Conservation (phyloP, 2,113 vertebrate genomes). For the Odobenus rosmarus region DNA sequence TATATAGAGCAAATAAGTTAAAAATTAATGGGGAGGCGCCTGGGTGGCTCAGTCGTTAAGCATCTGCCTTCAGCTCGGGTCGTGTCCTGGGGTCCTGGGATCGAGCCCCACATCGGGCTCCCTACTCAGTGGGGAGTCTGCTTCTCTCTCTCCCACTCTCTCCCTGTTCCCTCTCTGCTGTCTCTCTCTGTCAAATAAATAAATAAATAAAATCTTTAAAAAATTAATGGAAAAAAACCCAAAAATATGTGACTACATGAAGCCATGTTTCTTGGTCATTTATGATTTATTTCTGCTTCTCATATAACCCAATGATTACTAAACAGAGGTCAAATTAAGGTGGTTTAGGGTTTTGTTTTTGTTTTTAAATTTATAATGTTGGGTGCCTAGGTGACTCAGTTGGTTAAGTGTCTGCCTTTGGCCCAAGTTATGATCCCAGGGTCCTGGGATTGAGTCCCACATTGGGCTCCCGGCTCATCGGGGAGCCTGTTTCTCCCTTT, state of each 20-base stretch:
- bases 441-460: background rate
- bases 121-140: too few species aligned
- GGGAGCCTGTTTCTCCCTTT: background rate
- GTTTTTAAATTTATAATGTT: background rate
- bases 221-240: background rate
- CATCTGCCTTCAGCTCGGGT: too few species aligned
- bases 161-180: too few species aligned
- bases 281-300: conserved; percentile 8
- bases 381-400: background rate
- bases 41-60: too few species aligned
- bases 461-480: background rate
- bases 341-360: background rate
- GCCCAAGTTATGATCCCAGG: background rate
- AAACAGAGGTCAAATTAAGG: background rate
- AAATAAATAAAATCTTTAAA: too few species aligned
- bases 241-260: background rate
- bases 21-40: background rate
- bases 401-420: background rate
- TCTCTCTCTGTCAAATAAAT: too few species aligned
- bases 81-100: too few species aligned
- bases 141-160: too few species aligned
- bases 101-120: too few species aligned
- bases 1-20: background rate
- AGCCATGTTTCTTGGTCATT: background rate
- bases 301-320: background rate